Conservation (phyloP, 2,797 vertebrate species). For the Tauraco hartlaubi region DNA sequence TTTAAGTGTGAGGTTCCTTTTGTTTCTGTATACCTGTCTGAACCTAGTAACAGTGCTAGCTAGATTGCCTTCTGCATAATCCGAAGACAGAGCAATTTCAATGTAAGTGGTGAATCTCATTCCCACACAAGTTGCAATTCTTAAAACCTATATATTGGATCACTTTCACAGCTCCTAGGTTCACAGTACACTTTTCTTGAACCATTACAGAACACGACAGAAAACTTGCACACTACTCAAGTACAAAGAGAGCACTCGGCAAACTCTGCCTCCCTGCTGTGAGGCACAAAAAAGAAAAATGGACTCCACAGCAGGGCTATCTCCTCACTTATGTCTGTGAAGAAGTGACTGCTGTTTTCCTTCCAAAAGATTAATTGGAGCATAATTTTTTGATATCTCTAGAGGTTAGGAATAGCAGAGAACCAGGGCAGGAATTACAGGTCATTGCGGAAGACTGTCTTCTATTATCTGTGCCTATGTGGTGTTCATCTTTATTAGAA, state of each 20-base stretch:
- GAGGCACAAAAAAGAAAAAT: background rate
- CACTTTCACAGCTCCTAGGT: background rate
- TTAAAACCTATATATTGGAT: background rate
- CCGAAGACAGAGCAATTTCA: background rate
- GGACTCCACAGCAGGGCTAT: background rate
- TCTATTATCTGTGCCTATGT: background rate
- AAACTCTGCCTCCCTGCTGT: background rate
- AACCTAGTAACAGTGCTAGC: background rate
- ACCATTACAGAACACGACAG: background rate
- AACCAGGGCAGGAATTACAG: background rate
- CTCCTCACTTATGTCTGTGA: background rate
- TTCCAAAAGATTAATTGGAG: conserved; percentile 25
- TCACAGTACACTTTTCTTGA: background rate
- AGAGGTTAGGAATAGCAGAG: background rate
- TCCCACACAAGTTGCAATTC: background rate
- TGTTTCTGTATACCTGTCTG: background rate
- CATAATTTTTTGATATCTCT: background rate
- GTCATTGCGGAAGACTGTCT: background rate
- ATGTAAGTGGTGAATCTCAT: background rate
- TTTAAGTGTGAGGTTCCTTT: background rate
- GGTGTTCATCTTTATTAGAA: background rate
- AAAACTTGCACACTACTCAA: background rate
- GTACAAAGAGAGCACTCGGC: background rate
- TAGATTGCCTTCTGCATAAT: background rate
- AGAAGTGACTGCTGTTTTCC: conserved; percentile 1